Evolutionary conservation across 2,797 vertebrate genomes (phyloP).

Genomic region (Neosalanx taihuensis): DNA sequence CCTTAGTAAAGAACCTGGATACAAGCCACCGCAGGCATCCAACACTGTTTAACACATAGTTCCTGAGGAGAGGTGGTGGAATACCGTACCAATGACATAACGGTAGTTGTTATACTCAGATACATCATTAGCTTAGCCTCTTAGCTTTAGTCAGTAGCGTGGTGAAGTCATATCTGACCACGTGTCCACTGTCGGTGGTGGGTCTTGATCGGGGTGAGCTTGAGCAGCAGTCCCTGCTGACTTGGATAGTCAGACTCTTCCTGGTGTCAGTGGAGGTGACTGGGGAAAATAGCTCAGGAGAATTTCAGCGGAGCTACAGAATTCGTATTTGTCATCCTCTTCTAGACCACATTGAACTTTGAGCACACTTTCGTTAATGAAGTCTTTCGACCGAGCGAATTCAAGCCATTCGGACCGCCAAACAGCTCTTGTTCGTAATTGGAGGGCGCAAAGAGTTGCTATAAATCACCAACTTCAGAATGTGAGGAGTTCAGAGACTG

Average conservation of each 20-base stretch:
- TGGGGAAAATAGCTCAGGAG: constrained; percentile 67
- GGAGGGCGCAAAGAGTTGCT: constrained; percentile 27
- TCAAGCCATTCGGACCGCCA: constrained; percentile 50
- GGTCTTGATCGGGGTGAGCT: neutral
- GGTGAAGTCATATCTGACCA: neutral
- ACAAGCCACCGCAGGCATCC: constrained; percentile 26
- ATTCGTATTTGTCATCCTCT: constrained; percentile 71
- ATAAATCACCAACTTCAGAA: constrained; percentile 42
- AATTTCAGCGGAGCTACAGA: constrained; percentile 58
- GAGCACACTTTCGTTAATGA: constrained; percentile 75
- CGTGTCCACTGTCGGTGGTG: neutral
- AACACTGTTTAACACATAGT: constrained; percentile 47
- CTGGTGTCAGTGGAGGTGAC: constrained; percentile 57
- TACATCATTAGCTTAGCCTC: neutral
- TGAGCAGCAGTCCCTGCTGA: constrained; percentile 46
- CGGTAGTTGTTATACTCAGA: neutral
- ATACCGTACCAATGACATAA: too few relatives aligned
- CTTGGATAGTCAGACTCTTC: constrained; percentile 62
- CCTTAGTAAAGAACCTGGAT: constrained; percentile 42
- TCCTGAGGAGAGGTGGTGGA: neutral
- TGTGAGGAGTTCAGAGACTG: constrained; percentile 47
- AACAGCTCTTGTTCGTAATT: constrained; percentile 45
- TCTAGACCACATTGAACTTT: constrained; percentile 70
- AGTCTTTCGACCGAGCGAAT: constrained; percentile 61
- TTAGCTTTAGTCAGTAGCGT: neutral